phyloP scores from a whole-genome alignment of 1,140 invertebrate species.

The Choristoneura fumiferana region DNA sequence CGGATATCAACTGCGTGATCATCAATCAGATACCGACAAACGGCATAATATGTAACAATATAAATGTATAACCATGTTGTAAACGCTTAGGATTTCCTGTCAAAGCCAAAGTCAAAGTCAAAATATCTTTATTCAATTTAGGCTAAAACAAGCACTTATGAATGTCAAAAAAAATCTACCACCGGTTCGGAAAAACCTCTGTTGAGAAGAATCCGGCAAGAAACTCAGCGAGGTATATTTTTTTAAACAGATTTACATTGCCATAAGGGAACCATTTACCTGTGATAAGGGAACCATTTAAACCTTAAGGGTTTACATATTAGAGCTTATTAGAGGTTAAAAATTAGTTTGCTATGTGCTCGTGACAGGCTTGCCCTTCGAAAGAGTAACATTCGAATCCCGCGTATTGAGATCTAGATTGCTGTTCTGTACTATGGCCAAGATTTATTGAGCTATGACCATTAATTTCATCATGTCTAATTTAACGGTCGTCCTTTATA shows the following conservation, averaged over 20 bases:
- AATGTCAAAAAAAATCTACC: too few species aligned
- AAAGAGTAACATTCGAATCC: constrained; percentile 5
- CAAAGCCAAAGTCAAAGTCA: too few species aligned
- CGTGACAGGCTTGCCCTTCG: constrained; percentile 12
- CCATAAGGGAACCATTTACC: too few species aligned
- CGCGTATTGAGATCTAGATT: constrained; percentile 8
- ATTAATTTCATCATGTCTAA: constrained; percentile 11
- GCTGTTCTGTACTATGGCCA: constrained; percentile 7
- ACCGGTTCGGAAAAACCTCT: too few species aligned
- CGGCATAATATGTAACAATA: too few species aligned
- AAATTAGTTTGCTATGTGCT: background rate
- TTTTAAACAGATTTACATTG: too few species aligned
- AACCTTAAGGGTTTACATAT: constrained; percentile 4
- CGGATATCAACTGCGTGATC: too few species aligned
- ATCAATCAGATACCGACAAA: too few species aligned
- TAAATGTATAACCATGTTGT: background rate
- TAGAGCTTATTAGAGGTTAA: constrained; percentile 1
- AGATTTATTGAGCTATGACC: constrained; percentile 7
- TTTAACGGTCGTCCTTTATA: constrained; percentile 9
- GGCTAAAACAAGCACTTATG: too few species aligned
- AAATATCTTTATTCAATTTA: too few species aligned
- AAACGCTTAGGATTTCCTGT: constrained; percentile 7
- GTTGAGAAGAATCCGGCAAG: too few species aligned
- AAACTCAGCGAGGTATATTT: too few species aligned
- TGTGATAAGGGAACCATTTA: background rate